Conservation (phyloP, 2,888 invertebrate genomes). For the Diplazon laetatorius region DNA sequence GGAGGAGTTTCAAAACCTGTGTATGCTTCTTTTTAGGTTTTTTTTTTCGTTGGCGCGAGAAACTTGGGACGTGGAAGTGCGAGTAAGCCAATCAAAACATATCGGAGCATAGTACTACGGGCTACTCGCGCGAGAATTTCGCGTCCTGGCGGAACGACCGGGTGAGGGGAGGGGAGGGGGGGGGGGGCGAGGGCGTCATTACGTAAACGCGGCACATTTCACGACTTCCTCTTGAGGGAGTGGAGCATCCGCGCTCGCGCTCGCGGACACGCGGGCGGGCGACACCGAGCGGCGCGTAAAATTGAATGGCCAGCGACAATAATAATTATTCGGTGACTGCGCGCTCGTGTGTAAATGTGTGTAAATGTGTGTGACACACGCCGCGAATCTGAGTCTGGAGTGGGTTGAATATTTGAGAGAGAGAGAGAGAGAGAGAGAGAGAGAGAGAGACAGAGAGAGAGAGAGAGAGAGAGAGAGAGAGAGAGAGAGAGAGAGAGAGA, state of each 20-base stretch:
- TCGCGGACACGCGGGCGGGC: conserved; percentile 37
- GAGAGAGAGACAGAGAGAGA: too few species aligned
- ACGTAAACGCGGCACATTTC: conserved; percentile 73
- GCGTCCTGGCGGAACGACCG: not conserved
- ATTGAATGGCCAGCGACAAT: conserved; percentile 70
- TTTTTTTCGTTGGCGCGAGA: too few species aligned
- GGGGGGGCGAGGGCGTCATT: conserved; percentile 52
- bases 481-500: too few species aligned
- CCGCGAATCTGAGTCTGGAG: conserved; percentile 5
- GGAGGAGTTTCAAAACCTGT: too few species aligned
- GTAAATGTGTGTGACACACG: not conserved
- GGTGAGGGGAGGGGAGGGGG: not conserved
- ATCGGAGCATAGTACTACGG: conserved; percentile 10
- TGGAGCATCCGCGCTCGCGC: conserved; percentile 74
- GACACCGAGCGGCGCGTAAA: conserved; percentile 58
- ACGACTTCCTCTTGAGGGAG: conserved; percentile 75
- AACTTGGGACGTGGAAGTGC: not conserved
- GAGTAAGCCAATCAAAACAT: conserved; percentile 19
- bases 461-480: too few species aligned
- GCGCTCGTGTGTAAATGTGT: conserved; percentile 7
- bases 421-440: conserved; percentile 33
- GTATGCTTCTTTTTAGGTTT: too few species aligned
- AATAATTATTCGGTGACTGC: conserved; percentile 70
- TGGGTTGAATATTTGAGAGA: conserved; percentile 7
- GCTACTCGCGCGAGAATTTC: not conserved